These are phyloP conservation scores for Cebus imitator DNA, from an alignment of 2,113 vertebrate genomes.

Conservation along the genomic window DNA sequence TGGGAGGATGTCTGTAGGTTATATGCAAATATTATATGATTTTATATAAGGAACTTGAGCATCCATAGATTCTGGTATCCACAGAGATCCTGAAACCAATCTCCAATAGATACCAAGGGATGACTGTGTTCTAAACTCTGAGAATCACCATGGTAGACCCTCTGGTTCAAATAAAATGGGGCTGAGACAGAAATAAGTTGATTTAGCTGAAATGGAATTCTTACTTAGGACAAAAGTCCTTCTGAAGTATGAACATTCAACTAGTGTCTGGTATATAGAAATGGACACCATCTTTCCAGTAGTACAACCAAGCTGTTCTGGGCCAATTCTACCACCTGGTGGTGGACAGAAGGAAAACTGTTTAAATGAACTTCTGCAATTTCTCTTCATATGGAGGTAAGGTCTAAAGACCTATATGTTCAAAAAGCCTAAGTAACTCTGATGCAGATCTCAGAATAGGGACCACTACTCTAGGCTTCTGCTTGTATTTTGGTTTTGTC, in stretches of 20 bases:
- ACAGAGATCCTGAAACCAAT: neutral
- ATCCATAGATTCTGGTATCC: neutral
- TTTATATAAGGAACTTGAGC: neutral
- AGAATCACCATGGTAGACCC: neutral
- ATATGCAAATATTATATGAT: neutral
- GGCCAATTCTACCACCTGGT: neutral
- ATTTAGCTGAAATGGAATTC: conserved; percentile 9
- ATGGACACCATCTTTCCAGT: neutral
- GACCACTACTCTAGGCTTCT: neutral
- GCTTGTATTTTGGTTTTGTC: neutral
- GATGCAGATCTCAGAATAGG: neutral
- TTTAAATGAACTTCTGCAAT: neutral
- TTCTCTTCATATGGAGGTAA: neutral
- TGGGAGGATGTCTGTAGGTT: neutral
- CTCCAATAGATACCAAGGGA: neutral
- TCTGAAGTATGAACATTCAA: neutral
- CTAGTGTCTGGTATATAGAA: neutral
- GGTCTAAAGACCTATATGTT: neutral
- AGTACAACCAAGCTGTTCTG: neutral
- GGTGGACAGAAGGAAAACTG: neutral
- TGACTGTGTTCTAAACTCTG: neutral
- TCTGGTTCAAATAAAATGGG: neutral
- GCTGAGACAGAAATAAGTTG: neutral
- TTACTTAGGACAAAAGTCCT: neutral
- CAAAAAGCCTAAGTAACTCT: neutral